Base-by-base conservation (phyloP, 2,888 invertebrate genomes). In the Orgyia antiqua region DNA sequence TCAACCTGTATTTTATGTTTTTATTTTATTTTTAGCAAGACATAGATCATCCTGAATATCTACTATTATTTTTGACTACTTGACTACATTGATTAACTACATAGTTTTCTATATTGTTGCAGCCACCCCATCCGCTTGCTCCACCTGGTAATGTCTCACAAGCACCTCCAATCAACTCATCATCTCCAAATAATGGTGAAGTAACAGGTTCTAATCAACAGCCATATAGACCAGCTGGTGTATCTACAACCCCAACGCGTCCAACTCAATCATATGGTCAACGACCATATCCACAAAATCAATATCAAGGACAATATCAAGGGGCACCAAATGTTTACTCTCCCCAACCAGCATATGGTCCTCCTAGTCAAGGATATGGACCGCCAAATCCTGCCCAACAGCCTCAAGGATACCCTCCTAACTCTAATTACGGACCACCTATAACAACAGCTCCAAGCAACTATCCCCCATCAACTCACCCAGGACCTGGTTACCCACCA, bases 241-340 rank as follows among this genome's bases (percentile, higher is more conserved):
- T 87, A 4, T 84, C 87, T 9, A 60, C 80, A 8, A 87, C 89
- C 48, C 79, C 88, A 27, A 88, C 89, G 25, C 88, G 90, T 39
- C 90, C 90, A 10, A 90, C 90, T 31, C 91, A 91, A 57, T 90
- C 89, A 10, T 92, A 91, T 68, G 89, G 89, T 5, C 92, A 91
- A 59, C 84, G 92, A 54, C 89, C 89, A 20, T 90, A 90, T 57
- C 90, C 90, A 36, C 92, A 92, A 66, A 90, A 88, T 51, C 91
- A 91, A 56, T 90, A 90, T 54, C 90, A 90, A 56, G 80, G 79
- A 1, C 88, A 89, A 46, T 89, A 89, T 53, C 86, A 87, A 57
- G 87, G 86, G 48, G 83, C 86, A 38, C 87, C 87, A 42, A 87
- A 87, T 24, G 88, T 78, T 6, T 92, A 91, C 65, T 91, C 92